Evolutionary conservation across 2,113 vertebrate genomes (phyloP).

Genomic region (Ochotona curzoniae): DNA sequence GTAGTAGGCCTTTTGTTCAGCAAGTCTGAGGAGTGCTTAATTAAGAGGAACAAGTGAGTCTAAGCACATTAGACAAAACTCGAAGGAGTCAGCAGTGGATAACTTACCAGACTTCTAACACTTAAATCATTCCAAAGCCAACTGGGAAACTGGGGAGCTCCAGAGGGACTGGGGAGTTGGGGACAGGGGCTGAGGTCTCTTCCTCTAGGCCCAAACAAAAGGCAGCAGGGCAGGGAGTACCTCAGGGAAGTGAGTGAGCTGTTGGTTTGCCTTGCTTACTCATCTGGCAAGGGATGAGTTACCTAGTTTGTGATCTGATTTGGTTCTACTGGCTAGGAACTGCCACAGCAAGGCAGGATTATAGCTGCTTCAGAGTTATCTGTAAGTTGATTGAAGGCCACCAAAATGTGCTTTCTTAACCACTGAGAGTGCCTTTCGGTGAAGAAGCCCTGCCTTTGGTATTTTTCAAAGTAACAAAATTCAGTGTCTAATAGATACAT

Average conservation of each 20-base stretch:
- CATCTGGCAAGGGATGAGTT: background rate
- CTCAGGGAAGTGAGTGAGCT: background rate
- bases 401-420: background rate
- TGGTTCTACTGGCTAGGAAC: background rate
- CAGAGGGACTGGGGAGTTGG: background rate
- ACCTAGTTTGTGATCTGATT: background rate
- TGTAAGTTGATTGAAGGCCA: background rate
- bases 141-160: too few species aligned
- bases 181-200: background rate
- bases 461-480: background rate
- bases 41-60: background rate
- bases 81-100: background rate
- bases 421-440: background rate
- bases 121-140: background rate
- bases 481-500: background rate
- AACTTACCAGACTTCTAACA: background rate
- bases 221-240: background rate
- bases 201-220: background rate
- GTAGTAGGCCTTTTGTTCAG: background rate
- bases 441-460: background rate
- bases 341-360: background rate
- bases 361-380: background rate
- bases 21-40: background rate
- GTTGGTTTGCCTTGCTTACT: background rate
- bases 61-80: background rate